Evolutionary conservation across 2,888 invertebrate genomes (phyloP).

Genomic region (Clusia tigrina): DNA sequence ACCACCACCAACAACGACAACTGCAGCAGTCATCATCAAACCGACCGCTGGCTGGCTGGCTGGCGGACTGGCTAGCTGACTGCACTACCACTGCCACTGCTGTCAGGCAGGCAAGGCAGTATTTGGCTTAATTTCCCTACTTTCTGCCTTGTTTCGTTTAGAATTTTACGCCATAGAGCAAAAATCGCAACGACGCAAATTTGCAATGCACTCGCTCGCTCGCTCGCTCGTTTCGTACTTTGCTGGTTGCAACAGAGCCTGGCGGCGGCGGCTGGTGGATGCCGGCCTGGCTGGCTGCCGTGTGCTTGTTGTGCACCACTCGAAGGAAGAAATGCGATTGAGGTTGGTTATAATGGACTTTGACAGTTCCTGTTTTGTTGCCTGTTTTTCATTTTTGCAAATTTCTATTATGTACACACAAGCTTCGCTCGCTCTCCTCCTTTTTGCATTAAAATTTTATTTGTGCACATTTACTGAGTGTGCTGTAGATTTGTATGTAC

Average conservation of each 20-base stretch:
- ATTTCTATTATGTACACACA: conserved; percentile 7
- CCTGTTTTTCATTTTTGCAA: conserved; percentile 11
- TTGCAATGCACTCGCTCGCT: too few species aligned
- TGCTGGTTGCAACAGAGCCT: not conserved
- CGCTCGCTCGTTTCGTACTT: conserved; percentile 5
- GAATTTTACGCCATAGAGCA: conserved; percentile 11
- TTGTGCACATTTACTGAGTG: too few species aligned
- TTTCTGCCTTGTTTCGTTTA: not conserved
- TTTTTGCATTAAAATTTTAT: too few species aligned
- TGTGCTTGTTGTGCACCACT: conserved; percentile 47
- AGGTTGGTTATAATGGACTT: conserved; percentile 55
- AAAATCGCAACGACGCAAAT: conserved; percentile 21
- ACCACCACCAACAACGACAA: not conserved
- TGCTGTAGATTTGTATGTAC: too few species aligned
- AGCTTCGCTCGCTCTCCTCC: not conserved
- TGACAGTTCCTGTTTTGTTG: conserved; percentile 46
- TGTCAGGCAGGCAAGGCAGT: conserved; percentile 26
- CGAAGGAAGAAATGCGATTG: conserved; percentile 58
- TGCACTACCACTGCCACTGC: too few species aligned
- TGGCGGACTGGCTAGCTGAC: too few species aligned
- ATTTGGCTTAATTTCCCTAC: conserved; percentile 29
- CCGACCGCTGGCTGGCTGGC: not conserved
- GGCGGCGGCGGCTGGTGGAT: conserved; percentile 10
- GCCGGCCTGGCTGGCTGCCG: conserved; percentile 33
- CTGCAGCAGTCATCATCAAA: too few species aligned